Conservation (phyloP, 1,140 invertebrate species). For the Drosophila orena region DNA sequence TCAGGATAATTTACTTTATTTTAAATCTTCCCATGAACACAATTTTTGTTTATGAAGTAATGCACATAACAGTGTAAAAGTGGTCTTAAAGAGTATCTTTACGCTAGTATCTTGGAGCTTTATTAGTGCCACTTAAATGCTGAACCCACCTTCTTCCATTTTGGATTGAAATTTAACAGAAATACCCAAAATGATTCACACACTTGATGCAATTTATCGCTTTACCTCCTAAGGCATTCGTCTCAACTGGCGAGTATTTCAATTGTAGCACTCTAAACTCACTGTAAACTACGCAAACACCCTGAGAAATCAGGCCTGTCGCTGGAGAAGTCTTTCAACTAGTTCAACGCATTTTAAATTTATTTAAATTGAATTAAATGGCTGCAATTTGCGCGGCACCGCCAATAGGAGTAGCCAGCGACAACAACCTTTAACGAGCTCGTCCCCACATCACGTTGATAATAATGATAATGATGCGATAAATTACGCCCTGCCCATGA, state of each 20-base stretch:
- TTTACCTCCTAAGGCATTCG: constrained; percentile 6
- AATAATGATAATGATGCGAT: constrained; percentile 71
- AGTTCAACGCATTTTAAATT: constrained; percentile 80
- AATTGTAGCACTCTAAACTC: constrained; percentile 43
- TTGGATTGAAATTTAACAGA: not conserved
- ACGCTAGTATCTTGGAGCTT: no score
- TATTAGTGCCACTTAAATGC: not conserved
- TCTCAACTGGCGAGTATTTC: constrained; percentile 7
- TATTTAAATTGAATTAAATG: constrained; percentile 83
- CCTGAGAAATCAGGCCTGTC: constrained; percentile 6
- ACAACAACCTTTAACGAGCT: constrained; percentile 46
- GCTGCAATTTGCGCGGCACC: constrained; percentile 74
- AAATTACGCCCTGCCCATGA: constrained; percentile 49
- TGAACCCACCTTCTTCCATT: not conserved
- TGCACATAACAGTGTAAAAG: no score
- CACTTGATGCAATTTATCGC: constrained; percentile 1
- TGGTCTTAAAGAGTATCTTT: no score
- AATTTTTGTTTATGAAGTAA: no score
- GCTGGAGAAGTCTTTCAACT: constrained; percentile 30
- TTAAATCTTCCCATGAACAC: no score
- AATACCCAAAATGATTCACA: constrained; percentile 29
- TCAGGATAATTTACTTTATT: not conserved
- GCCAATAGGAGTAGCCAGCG: constrained; percentile 50
- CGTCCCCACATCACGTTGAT: constrained; percentile 44
- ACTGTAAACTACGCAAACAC: constrained; percentile 26